Percentiles rank a stretch among this genome's conserved stretches.
Evolutionary conservation across 2,888 invertebrate species (phyloP).

Genomic region (Orchesellides sinensis): DNA sequence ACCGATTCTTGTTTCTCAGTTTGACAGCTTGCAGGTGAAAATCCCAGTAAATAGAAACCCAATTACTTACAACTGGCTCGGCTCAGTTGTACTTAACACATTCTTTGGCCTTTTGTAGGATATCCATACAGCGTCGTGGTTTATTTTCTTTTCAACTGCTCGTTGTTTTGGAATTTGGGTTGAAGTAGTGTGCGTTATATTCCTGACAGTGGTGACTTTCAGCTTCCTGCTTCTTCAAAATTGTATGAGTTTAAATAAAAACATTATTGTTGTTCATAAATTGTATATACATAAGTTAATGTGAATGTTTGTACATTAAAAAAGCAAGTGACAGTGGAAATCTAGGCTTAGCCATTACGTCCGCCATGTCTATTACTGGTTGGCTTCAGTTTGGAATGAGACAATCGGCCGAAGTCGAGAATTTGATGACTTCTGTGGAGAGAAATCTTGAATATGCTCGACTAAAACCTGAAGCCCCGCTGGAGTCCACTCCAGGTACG

Average conservation of each 20-base stretch:
- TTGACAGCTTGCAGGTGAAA: slow-evolving; percentile 83
- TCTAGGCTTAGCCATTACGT: slow-evolving; percentile 68
- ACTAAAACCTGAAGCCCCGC: slow-evolving; percentile 84
- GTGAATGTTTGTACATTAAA: background rate
- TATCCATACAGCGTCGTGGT: slow-evolving; percentile 93
- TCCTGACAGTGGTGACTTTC: slow-evolving; percentile 90
- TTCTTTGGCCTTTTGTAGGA: slow-evolving; percentile 78
- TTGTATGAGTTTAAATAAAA: slow-evolving; percentile 73
- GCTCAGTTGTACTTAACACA: too few relatives aligned
- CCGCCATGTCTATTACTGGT: slow-evolving; percentile 82
- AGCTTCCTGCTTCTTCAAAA: slow-evolving; percentile 84
- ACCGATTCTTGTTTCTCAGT: slow-evolving; percentile 85
- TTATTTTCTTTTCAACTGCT: slow-evolving; percentile 91
- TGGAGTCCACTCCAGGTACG: slow-evolving; percentile 80
- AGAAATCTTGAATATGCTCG: slow-evolving; percentile 88
- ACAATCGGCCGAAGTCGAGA: slow-evolving; percentile 84
- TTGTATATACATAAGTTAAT: background rate
- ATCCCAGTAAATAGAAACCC: too few relatives aligned
- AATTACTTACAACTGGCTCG: too few relatives aligned
- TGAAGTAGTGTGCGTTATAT: slow-evolving; percentile 91
- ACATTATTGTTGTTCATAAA: background rate
- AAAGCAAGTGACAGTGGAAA: slow-evolving; percentile 53
- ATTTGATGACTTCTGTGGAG: slow-evolving; percentile 83
- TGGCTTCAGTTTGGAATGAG: slow-evolving; percentile 88
- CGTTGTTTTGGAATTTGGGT: slow-evolving; percentile 96